Evolutionary conservation across 2,113 vertebrate genomes (phyloP).

Genomic region (Azemiops feae): DNA sequence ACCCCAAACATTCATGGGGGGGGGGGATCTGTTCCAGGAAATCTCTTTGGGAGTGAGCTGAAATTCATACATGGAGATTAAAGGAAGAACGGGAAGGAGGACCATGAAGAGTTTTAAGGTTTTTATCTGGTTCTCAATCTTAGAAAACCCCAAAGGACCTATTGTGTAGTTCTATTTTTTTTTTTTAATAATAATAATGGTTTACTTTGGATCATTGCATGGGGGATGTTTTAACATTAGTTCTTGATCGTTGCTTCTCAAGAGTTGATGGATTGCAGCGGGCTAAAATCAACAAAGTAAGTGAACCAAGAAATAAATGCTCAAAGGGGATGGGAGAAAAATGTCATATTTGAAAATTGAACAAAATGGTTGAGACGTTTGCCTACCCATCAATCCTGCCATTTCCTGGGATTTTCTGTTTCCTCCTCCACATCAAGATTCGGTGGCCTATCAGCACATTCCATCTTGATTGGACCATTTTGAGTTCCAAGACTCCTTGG

Average conservation of each 20-base stretch:
- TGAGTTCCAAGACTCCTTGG: background rate
- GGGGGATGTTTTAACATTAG: background rate
- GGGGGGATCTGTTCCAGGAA: background rate
- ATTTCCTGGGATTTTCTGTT: background rate
- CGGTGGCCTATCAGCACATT: background rate
- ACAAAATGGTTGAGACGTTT: background rate
- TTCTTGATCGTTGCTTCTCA: background rate
- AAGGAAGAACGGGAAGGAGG: background rate
- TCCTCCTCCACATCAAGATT: background rate
- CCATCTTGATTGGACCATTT: background rate
- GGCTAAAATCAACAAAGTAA: background rate
- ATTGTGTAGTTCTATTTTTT: background rate
- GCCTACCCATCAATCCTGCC: background rate
- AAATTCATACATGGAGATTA: background rate
- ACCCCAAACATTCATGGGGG: background rate
- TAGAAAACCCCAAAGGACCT: background rate
- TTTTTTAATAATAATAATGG: background rate
- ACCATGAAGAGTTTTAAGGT: background rate
- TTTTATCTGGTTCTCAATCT: background rate
- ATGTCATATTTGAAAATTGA: background rate
- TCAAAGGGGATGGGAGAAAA: background rate
- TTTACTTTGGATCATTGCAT: background rate
- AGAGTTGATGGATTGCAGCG: background rate
- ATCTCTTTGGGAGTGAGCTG: background rate
- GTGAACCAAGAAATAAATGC: background rate